Evolutionary conservation across 1,140 invertebrate species (phyloP).

Genomic region (Drosophila obscura): DNA sequence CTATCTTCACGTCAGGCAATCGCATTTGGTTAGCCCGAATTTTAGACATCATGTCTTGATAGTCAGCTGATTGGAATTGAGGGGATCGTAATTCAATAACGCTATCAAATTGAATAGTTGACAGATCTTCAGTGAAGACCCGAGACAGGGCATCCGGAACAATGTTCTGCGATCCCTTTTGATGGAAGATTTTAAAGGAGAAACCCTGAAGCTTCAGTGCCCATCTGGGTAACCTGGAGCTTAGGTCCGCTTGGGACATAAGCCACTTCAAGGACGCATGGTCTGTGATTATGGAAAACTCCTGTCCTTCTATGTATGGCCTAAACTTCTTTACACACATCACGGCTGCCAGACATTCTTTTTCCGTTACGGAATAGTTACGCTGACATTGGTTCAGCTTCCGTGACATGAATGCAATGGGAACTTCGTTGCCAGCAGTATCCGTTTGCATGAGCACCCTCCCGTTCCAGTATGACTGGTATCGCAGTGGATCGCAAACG

Average conservation of each 20-base stretch:
- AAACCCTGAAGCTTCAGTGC: slow-evolving; percentile 5
- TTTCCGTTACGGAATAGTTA: slow-evolving; percentile 2
- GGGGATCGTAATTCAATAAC: too few species aligned
- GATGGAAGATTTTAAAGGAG: not conserved
- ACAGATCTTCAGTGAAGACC: slow-evolving; percentile 7
- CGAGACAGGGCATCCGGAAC: slow-evolving; percentile 1
- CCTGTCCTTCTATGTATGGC: slow-evolving; percentile 6
- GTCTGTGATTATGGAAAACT: slow-evolving; percentile 2
- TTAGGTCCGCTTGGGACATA: not conserved
- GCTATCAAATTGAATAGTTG: not conserved
- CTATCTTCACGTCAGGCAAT: slow-evolving; percentile 5
- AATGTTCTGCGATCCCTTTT: slow-evolving; percentile 4
- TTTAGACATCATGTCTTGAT: not conserved
- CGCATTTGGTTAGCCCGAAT: not conserved
- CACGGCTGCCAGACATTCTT: not conserved
- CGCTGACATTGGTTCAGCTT: slow-evolving; percentile 7
- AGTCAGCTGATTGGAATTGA: not conserved
- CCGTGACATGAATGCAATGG: slow-evolving; percentile 4
- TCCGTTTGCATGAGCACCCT: slow-evolving; percentile 13
- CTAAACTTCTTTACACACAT: slow-evolving; percentile 17
- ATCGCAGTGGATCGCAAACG: slow-evolving; percentile 16
- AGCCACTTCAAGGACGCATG: slow-evolving; percentile 1
- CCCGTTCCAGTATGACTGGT: slow-evolving; percentile 8
- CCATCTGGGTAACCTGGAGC: slow-evolving; percentile 4
- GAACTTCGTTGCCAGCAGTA: not conserved